Evolutionary conservation across 2,888 invertebrate genomes (phyloP), one percentile per base, ranked within the genome.

Genomic region (Drosophila mettleri): DNA sequence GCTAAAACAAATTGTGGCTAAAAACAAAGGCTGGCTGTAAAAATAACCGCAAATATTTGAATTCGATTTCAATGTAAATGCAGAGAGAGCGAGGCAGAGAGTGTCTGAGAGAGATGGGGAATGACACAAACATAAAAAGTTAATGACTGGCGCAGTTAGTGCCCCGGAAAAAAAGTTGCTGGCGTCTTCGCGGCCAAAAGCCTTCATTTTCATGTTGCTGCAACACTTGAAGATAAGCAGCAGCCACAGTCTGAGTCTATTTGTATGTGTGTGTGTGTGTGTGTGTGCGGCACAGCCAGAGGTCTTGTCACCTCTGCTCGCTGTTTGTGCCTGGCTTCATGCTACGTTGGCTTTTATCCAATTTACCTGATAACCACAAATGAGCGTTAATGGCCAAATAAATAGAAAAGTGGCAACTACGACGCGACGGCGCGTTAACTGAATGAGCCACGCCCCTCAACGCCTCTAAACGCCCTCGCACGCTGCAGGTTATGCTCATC

Each of bases 281-380:
- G 10, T 22, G 65, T 36, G 29, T 27, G 48, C 6, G 18, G 54
- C 48, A 16, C 41, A 20, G 58, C 38, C 22, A 31, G 53, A 51
- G 55, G 69, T 45, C 29, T 62, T 58, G 52, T 24, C 41, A 18
- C 22, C 41, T 68, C 52, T 41, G 36, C 33, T 24, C 43, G 16
- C 7, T 46, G 53, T 48, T 53, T 61, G 64, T 51, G 62, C 58
- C 48, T 73, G 62, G 67, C 77, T 86, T 85, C 88, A 85, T 88
- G 85, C 82, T 75, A 85, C 83, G 85, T 83, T 85, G 88, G 86
- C 88, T 85, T 85, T 88, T 88, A 85, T 85, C 85, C 85, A 85
- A 85, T 85, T 85, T 88, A 85, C 86, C 88, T 85, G 85, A 85
- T 85, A 85, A 85, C 85, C 88, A 74, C 85, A 85, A 85, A 85